phyloP scores from a whole-genome alignment of 2,797 vertebrate species.

The Leptoclinus maculatus region DNA sequence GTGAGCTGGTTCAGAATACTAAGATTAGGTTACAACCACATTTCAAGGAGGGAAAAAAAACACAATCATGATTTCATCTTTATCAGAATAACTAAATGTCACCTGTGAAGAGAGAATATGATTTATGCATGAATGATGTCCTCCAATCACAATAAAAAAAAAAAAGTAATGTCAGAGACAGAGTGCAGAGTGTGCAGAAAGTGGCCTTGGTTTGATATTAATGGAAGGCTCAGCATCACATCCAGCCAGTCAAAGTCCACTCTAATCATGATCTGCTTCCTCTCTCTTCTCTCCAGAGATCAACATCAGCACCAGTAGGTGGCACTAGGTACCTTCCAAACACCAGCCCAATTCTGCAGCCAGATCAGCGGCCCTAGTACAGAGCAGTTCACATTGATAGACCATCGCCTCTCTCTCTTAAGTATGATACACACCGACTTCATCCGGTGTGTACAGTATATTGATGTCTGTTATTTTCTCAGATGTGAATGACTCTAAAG shows the following conservation, averaged over 20 bases:
- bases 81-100: background rate
- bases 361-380: background rate
- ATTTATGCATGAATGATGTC: constrained; percentile 11
- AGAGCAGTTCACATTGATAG: background rate
- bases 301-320: constrained; percentile 71
- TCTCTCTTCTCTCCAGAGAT: constrained; percentile 20
- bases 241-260: constrained; percentile 20
- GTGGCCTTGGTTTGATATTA: constrained; percentile 9
- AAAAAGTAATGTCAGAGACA: background rate
- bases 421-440: constrained; percentile 1
- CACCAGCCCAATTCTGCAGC: constrained; percentile 1
- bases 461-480: background rate
- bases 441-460: background rate
- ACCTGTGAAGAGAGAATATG: background rate
- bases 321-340: constrained; percentile 60
- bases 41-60: background rate
- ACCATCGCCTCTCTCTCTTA: background rate
- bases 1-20: background rate
- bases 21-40: background rate
- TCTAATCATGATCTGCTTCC: constrained; percentile 10
- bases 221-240: constrained; percentile 4
- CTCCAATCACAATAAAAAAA: background rate
- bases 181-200: background rate
- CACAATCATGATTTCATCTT: background rate
- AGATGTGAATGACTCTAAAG: constrained; percentile 1